Evolutionary conservation across 2,797 vertebrate species (phyloP).

Genomic region (Onychomys torridus): DNA sequence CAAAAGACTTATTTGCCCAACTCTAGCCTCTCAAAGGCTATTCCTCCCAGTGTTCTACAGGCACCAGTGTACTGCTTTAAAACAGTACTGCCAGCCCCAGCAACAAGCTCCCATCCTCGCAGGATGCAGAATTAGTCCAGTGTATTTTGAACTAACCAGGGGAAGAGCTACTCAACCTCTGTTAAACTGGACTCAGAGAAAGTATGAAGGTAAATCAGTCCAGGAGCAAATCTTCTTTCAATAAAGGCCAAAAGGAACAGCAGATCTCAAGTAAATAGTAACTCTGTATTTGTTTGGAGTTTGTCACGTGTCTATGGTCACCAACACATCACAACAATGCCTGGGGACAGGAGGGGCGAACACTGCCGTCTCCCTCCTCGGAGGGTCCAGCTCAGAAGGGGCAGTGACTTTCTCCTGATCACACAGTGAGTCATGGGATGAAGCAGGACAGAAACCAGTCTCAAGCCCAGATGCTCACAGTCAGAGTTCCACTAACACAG

Average conservation of each 20-base stretch:
- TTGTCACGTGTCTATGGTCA: not conserved
- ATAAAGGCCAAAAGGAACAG: not conserved
- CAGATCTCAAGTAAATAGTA: constrained; percentile 24
- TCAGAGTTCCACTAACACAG: not conserved
- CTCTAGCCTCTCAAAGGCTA: constrained; percentile 47
- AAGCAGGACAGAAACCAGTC: not conserved
- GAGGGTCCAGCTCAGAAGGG: not conserved
- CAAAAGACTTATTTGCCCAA: constrained; percentile 75
- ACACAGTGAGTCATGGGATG: not conserved
- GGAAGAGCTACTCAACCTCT: not conserved
- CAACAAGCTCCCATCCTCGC: not conserved
- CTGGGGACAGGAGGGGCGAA: not conserved
- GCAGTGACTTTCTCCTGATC: not conserved
- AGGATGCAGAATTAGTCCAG: constrained; percentile 14
- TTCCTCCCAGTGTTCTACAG: constrained; percentile 31
- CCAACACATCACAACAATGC: not conserved
- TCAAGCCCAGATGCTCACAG: not conserved
- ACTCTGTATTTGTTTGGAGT: not conserved
- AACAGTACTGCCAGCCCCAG: not conserved
- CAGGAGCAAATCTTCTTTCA: not conserved
- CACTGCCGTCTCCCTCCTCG: not conserved
- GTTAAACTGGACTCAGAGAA: not conserved
- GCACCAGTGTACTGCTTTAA: not conserved
- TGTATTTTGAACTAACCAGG: constrained; percentile 10
- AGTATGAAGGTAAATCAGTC: not conserved